phyloP scores from a whole-genome alignment of 2,888 invertebrate genomes.

The Macrophya annulata region DNA sequence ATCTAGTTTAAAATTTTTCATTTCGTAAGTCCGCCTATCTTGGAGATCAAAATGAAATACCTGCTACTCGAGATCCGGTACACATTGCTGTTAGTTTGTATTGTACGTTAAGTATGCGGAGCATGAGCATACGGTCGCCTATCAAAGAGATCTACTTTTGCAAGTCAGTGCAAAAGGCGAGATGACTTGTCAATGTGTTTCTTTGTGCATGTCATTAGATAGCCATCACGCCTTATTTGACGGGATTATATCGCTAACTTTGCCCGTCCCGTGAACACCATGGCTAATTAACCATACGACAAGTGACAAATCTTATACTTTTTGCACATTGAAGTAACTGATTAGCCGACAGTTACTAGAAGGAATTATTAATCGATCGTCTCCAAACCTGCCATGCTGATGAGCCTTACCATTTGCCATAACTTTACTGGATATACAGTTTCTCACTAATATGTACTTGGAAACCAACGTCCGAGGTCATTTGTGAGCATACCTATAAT shows the following conservation, averaged over 20 bases:
- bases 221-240: conserved; percentile 48
- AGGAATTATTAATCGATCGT: conserved; percentile 39
- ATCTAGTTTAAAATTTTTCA: background rate
- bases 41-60: background rate
- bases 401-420: conserved; percentile 11
- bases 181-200: conserved; percentile 49
- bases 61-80: conserved; percentile 6
- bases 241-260: conserved; percentile 37
- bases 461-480: background rate
- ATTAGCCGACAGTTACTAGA: conserved; percentile 38
- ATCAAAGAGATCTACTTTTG: conserved; percentile 27
- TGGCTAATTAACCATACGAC: conserved; percentile 46
- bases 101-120: background rate
- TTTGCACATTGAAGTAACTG: conserved; percentile 14
- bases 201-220: conserved; percentile 45
- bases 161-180: conserved; percentile 50
- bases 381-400: conserved; percentile 41
- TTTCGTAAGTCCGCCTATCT: background rate
- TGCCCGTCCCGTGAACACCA: conserved; percentile 25
- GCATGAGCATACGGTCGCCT: conserved; percentile 24
- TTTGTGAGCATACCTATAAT: background rate
- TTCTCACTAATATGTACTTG: background rate
- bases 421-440: background rate
- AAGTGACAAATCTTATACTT: conserved; percentile 42
- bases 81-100: background rate